Conservation (phyloP, 2,113 vertebrate species). For the Stercorarius parasiticus region DNA sequence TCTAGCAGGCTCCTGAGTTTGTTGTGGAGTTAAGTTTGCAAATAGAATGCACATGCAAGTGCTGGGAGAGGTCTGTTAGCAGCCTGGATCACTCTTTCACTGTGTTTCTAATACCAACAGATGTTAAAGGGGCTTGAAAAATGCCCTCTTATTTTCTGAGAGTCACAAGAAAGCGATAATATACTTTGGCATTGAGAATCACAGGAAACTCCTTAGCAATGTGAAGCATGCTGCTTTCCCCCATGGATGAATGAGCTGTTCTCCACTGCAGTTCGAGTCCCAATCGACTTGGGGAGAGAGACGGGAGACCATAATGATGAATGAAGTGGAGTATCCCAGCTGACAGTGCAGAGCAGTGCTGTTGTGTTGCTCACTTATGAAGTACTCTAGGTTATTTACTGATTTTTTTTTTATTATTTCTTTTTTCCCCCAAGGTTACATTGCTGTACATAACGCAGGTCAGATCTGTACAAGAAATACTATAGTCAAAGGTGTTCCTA, state of each 20-base stretch:
- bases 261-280: neutral
- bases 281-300: neutral
- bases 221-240: conserved; percentile 1
- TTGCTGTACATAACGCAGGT: neutral
- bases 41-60: neutral
- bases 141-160: neutral
- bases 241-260: conserved; percentile 47
- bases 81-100: neutral
- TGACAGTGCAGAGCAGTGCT: conserved; percentile 14
- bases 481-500: neutral
- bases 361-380: conserved; percentile 24
- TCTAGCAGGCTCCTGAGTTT: neutral
- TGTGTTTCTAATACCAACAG: neutral
- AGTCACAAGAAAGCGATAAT: neutral
- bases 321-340: conserved; percentile 5
- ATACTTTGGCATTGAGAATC: neutral
- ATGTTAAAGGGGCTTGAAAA: neutral
- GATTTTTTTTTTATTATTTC: neutral
- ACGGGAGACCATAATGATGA: conserved; percentile 20
- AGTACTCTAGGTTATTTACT: conserved; percentile 28
- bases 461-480: conserved; percentile 18
- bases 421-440: neutral
- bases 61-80: neutral
- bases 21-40: neutral
- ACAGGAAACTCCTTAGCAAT: neutral